phyloP scores from a whole-genome alignment of 2,797 vertebrate genomes.

The Pipistrellus kuhlii region DNA sequence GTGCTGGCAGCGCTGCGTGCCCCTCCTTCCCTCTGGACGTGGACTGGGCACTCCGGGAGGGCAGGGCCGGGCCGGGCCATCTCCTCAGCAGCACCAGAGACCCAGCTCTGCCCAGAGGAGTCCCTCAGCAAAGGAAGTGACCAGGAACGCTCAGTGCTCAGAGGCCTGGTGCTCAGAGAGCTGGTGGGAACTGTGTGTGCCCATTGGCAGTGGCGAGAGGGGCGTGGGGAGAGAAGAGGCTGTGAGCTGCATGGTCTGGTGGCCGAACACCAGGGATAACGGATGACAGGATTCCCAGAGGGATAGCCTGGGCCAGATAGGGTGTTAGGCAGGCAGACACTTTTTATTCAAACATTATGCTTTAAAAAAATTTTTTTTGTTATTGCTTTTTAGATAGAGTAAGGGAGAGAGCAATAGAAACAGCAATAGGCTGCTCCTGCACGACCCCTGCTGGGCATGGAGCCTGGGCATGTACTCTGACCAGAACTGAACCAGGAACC shows the following conservation, averaged over 20 bases:
- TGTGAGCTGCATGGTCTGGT: neutral
- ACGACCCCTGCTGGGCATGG: no score
- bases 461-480: no score
- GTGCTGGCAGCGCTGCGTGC: neutral
- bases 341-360: neutral
- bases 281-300: neutral
- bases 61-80: neutral
- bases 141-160: neutral
- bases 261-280: neutral
- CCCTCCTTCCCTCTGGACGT: neutral
- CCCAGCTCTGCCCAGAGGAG: neutral
- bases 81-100: neutral
- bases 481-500: no score
- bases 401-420: no score
- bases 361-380: neutral
- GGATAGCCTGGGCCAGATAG: no score
- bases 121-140: neutral
- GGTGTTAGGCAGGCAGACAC: neutral
- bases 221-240: neutral
- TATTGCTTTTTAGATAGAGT: no score
- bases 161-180: neutral
- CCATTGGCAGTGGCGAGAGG: neutral
- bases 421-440: no score
- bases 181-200: neutral
- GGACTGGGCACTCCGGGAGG: neutral